Conservation (phyloP, 2,888 invertebrate genomes). For the Lochmaea capreae region DNA sequence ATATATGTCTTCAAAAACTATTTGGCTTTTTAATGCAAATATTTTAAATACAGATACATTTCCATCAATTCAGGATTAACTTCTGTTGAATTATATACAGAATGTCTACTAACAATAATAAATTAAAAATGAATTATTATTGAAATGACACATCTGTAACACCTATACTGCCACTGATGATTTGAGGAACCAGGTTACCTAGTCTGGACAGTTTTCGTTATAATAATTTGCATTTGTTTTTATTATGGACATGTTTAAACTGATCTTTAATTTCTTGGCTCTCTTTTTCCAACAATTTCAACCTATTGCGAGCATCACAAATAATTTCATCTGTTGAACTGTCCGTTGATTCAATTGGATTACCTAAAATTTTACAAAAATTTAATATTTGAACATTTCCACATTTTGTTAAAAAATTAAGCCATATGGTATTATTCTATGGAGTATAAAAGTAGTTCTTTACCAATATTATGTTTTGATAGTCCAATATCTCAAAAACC, state of each 20-base stretch:
- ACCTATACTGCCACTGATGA: neutral
- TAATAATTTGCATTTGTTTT: constrained; percentile 22
- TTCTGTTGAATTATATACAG: neutral
- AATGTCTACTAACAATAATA: neutral
- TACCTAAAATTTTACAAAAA: constrained; percentile 21
- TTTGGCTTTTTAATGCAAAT: neutral
- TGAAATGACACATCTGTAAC: neutral
- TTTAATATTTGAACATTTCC: too few relatives aligned
- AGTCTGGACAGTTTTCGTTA: neutral
- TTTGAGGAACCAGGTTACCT: neutral
- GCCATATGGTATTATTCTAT: too few relatives aligned
- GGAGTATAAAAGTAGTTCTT: too few relatives aligned
- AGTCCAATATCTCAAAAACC: too few relatives aligned
- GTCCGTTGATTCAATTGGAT: constrained; percentile 30
- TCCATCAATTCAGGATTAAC: neutral
- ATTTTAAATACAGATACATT: neutral
- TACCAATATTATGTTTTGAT: too few relatives aligned
- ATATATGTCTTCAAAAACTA: neutral
- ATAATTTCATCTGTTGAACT: constrained; percentile 66
- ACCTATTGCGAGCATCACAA: constrained; percentile 67
- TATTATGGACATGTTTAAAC: constrained; percentile 55
- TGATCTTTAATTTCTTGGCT: constrained; percentile 71
- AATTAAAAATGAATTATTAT: neutral
- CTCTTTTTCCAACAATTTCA: constrained; percentile 71
- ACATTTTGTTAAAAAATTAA: too few relatives aligned